Base-by-base conservation (phyloP, 2,888 invertebrate species). In the Mesoligia furuncula region DNA sequence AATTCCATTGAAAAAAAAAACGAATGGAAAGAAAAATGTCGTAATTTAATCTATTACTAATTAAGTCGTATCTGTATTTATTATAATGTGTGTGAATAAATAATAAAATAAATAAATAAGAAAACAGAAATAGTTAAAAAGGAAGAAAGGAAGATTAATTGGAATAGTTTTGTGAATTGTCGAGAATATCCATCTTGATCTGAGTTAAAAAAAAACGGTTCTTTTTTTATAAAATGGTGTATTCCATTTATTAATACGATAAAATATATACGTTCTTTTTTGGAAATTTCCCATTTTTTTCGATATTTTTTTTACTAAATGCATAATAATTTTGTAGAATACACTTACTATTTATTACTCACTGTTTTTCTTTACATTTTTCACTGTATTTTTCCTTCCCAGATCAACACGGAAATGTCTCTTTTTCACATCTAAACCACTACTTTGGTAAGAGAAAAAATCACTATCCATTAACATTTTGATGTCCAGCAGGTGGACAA, bases 381-480 rank as follows among this genome's bases (percentile, higher is more conserved):
- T 83, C 84, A 85, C 84, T 77, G 79, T 85, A 66, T 86, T 85
- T 85, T 86, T 79, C 73, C 86, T 80, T 86, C 86, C 75, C 85
- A 85, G 84, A 86, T 86, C 86, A 86, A 62, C 85, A 85, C 13
- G 84, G 84, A 54, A 85, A 85, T 82, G 77, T 84, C 39, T 77
- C 85, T 84, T 84, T 73, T 85, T 73, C 84, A 85, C 85, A 84
- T 82, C 84, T 85, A 82, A 84, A 84, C 83, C 85, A 85, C 84
- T 84, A 84, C 84, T 70, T 84, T 36, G 84, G 84, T 84, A 84
- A 84, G 84, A 84, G 42, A 73, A 83, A 77, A 36, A 17, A 73
- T 57, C 31, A 74, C 42, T 74, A 78, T 54, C 17, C 64, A 48
- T 65, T 65, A 74, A 24, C 54, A 80, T 45, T 48, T 11, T 17